A percentile compares a stretch with the other conserved stretches of the same genome.
phyloP scores from a whole-genome alignment of 2,888 invertebrate genomes.

The Zhuqinia jingwanae region DNA sequence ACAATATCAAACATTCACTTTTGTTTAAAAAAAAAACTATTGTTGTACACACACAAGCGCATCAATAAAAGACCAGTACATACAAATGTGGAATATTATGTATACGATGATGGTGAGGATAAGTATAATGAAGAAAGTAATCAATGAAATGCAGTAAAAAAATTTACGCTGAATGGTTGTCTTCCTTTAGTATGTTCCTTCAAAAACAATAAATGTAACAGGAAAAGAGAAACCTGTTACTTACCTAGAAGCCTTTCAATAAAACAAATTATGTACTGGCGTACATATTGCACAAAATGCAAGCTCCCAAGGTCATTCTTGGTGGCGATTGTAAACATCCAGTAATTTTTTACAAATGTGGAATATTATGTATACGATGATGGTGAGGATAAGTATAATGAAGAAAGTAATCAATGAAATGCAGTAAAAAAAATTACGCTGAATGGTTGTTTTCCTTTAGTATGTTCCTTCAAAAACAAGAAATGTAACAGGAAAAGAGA shows the following conservation, averaged over 20 bases:
- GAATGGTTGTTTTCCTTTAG: slow-evolving; percentile 32
- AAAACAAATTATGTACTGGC: not conserved
- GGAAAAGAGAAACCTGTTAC: no score
- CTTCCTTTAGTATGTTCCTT: slow-evolving; percentile 36
- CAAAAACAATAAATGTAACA: no score
- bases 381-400: slow-evolving; percentile 21
- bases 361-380: no score
- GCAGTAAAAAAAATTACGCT: slow-evolving; percentile 62
- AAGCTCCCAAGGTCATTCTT: not conserved
- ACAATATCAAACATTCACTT: slow-evolving; percentile 9
- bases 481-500: no score
- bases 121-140: slow-evolving; percentile 59
- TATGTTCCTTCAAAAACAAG: no score
- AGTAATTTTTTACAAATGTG: no score
- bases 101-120: no score
- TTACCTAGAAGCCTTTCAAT: not conserved
- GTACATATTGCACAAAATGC: slow-evolving; percentile 14
- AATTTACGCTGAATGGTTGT: slow-evolving; percentile 43
- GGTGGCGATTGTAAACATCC: no score
- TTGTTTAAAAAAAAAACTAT: slow-evolving; percentile 8
- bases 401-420: slow-evolving; percentile 69
- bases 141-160: slow-evolving; percentile 69
- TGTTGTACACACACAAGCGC: not conserved
- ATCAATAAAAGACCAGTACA: slow-evolving; percentile 16
- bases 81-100: no score